phyloP scores from a whole-genome alignment of 2,888 invertebrate species.

The Tenthredo notha region DNA sequence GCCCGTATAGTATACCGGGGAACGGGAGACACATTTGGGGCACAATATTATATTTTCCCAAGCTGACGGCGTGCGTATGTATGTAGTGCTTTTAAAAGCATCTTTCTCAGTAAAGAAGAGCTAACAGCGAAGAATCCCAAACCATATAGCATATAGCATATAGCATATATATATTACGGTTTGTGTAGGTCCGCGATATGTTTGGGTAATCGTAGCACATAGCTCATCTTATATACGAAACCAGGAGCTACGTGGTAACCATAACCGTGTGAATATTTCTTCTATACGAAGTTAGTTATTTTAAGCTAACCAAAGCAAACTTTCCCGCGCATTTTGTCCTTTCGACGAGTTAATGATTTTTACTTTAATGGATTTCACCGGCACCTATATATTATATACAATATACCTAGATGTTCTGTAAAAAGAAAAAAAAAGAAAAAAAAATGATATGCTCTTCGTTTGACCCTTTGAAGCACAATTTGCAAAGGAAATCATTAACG shows the following conservation, averaged over 20 bases:
- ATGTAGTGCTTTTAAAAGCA: conserved; percentile 24
- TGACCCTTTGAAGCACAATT: neutral
- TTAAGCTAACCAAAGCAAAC: conserved; percentile 75
- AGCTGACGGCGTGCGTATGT: conserved; percentile 56
- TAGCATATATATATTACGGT: neutral
- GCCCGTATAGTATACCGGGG: conserved; percentile 58
- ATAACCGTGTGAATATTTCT: conserved; percentile 73
- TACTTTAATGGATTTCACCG: conserved; percentile 39
- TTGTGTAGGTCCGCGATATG: conserved; percentile 28
- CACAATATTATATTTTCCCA: conserved; percentile 63
- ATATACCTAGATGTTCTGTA: no score
- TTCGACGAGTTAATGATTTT: conserved; percentile 46
- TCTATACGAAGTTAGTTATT: conserved; percentile 70
- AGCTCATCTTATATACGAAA: conserved; percentile 49
- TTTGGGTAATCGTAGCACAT: conserved; percentile 51
- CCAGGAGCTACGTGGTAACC: conserved; percentile 24
- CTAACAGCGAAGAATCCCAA: conserved; percentile 15
- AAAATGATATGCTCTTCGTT: neutral
- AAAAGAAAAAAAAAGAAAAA: neutral
- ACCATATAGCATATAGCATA: neutral
- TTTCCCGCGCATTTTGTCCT: conserved; percentile 56
- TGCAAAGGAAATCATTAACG: conserved; percentile 3
- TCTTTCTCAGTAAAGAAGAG: conserved; percentile 40
- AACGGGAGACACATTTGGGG: conserved; percentile 49
- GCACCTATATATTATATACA: neutral